Base-by-base conservation (phyloP, 2,888 invertebrate species). In the Zele albiditarsus region DNA sequence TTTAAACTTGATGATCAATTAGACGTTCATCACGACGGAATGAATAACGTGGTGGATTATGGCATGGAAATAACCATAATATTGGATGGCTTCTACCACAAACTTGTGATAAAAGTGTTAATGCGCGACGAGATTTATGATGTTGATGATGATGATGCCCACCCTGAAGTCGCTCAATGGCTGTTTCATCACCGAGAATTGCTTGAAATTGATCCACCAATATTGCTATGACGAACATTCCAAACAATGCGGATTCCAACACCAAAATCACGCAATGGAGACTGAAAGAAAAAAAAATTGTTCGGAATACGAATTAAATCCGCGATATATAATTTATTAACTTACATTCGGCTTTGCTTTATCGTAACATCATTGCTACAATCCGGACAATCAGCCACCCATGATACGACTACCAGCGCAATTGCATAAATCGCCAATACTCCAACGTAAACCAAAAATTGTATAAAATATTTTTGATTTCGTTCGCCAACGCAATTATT, bases 401-500 rank as follows among this genome's bases (percentile, higher is more conserved):
- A 96, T 0, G 95, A 94, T 66, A 92, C 90, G 46, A 94, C 91
- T 58, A 95, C 94, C 84, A 96, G 90, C n/a, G 90, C 90, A 58
- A 95, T 91, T 10, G 95, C 93, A 87, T 95, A 95, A 0, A 91
- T 81, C 2, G 93, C 91, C 77, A 94, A 88, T 63, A 92, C 89
- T 73, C 94, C 95, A 76, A 95, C 95, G 87, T 95, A 96, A 58
- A 96, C 91, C 78, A 96, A 91, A 91, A 97, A 97, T 86, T 97
- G 95, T 80, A 97, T 92, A 89, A 97, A 97, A 90, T 95, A 97
- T 89, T 96, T 97, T 90, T 97, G 97, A 91, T 97, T 97, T 84
- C 93, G 93, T 90, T 97, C 97, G 62, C 97, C 97, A 5, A 97
- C 96, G 89, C 97, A 97, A 89, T 97, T 97, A 88, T 97, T 97